Conservation (phyloP, 2,888 invertebrate genomes). For the Nesidiocoris tenuis region DNA sequence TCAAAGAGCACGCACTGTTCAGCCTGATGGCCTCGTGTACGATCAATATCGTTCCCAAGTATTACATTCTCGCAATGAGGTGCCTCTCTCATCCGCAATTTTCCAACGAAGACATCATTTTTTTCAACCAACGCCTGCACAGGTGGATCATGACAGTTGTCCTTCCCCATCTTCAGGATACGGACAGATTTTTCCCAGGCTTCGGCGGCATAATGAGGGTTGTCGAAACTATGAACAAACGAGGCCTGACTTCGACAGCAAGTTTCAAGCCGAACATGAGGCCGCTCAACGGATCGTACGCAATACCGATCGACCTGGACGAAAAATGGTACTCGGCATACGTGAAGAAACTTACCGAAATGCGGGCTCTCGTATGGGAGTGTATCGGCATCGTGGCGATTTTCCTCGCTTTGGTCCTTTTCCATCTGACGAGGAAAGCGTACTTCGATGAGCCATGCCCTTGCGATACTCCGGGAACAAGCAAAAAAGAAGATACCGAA, state of each 20-base stretch:
- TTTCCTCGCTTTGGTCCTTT: not conserved
- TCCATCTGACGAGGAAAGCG: conserved; percentile 5
- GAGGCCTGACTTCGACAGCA: conserved; percentile 31
- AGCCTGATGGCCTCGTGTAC: conserved; percentile 47
- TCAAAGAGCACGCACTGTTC: conserved; percentile 47
- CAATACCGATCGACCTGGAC: conserved; percentile 18
- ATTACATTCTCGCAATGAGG: conserved; percentile 48
- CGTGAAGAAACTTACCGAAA: not conserved
- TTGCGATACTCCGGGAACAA: not conserved
- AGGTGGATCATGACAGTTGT: conserved; percentile 27
- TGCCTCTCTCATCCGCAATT: conserved; percentile 44
- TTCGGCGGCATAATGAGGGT: conserved; percentile 50
- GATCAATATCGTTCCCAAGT: conserved; percentile 48
- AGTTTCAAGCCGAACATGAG: conserved; percentile 15
- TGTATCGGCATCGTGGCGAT: not conserved
- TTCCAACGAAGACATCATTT: conserved; percentile 45
- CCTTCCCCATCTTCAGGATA: conserved; percentile 38
- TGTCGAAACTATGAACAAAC: conserved; percentile 49
- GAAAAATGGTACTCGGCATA: conserved; percentile 30
- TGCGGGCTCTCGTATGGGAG: not conserved
- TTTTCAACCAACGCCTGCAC: conserved; percentile 45
- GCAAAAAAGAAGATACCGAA: not conserved
- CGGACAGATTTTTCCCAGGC: conserved; percentile 48
- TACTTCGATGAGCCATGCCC: not conserved
- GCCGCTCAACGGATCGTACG: not conserved